Base-by-base conservation (phyloP, 2,113 vertebrate genomes). In the Percopsis transmontana region DNA sequence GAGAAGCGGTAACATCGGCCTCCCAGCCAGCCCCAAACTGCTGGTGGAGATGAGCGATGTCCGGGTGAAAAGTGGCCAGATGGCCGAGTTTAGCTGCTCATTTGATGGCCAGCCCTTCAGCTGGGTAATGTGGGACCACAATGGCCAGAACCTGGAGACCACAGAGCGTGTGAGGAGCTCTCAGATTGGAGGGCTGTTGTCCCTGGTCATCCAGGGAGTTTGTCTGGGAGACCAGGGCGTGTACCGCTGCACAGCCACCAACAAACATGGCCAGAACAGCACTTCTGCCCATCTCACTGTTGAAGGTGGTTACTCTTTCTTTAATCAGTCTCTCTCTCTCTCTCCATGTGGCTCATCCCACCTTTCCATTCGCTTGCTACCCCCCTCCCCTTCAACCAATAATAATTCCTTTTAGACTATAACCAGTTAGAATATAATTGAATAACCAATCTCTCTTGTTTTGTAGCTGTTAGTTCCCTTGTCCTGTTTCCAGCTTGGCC, bases 301-400 rank as follows among this genome's bases (percentile, higher is more conserved):
- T 70, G 92, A 95, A 96, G 94, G 94, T 94, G 94, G 86, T 91
- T 93, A 90, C 92, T 92, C 87, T 90, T 87, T 87, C 74, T 91
- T 83, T 90, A 15, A 87, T 94, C 48, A 61, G 63, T 66, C 68
- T 84, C 68, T 80, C 63, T 66, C 68, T 84, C 68, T 80, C 41
- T 92, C 77, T 91, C 84, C 78, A 85, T 93, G 88, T 92, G 85
- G 90, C 89, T 85, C 88, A 83, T 92, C 90, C 63, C 78, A 68
- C 60, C 45, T 62, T 16, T 64, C 67, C 82, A 77, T 81, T 79
- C 62, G 84, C 91, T 87, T 83, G 58, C 62, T 67, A 67, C 83
- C 72, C 58, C 71, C 56, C 59, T 33, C 27, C 8, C 5, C 27
- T 48, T 60, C 68, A 72, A 47, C 8, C 69, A 70, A 68, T 80